These are phyloP conservation scores for Nothobranchius kuhntae DNA, from an alignment of 2,113 vertebrate species.

Conservation along the genomic window DNA sequence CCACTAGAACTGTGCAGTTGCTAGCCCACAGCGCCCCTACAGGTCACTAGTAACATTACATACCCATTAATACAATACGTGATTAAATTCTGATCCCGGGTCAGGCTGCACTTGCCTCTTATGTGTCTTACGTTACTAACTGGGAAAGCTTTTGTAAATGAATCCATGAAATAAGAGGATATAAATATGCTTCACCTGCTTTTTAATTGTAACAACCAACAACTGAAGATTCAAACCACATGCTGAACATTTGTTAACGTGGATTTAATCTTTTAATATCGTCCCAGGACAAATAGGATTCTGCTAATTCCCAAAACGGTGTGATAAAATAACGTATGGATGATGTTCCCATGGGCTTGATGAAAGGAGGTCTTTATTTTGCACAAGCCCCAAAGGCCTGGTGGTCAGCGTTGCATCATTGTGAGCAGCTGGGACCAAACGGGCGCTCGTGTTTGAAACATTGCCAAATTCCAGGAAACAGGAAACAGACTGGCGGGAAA, in stretches of 20 bases:
- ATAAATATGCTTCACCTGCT: background rate
- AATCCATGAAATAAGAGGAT: background rate
- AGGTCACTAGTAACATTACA: no score
- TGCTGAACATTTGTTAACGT: conserved; percentile 27
- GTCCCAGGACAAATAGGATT: conserved; percentile 41
- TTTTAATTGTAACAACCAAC: background rate
- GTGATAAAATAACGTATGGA: conserved; percentile 53
- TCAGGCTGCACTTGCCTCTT: no score
- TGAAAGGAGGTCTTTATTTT: conserved; percentile 67
- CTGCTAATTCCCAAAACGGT: conserved; percentile 33
- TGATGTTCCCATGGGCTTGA: conserved; percentile 54
- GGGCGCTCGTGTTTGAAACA: conserved; percentile 15
- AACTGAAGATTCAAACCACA: background rate
- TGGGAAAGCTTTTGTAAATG: background rate
- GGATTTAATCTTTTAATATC: conserved; percentile 48
- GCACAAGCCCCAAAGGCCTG: conserved; percentile 38
- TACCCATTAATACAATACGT: no score
- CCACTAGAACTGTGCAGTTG: no score
- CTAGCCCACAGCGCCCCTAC: no score
- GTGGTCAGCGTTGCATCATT: conserved; percentile 60
- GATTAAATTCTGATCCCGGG: no score
- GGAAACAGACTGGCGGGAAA: conserved; percentile 71
- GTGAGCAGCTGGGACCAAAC: conserved; percentile 60
- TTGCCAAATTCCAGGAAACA: conserved; percentile 69
- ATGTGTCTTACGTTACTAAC: background rate